Conservation (phyloP, 2,888 invertebrate species). For the Thera britannica region DNA sequence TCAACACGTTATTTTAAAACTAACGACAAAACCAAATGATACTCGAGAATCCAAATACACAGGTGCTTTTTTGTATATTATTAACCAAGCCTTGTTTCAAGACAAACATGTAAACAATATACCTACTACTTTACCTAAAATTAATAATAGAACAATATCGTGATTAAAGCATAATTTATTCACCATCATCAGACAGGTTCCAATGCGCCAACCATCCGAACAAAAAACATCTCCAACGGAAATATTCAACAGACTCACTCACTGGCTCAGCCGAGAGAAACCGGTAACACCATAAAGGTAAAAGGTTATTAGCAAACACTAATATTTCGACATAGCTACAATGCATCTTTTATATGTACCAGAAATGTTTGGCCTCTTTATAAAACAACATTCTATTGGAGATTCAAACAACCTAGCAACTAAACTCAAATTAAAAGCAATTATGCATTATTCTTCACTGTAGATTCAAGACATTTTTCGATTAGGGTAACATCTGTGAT, state of each 20-base stretch:
- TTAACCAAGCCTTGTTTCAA: not conserved
- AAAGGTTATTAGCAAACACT: slow-evolving; percentile 72
- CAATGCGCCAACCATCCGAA: slow-evolving; percentile 59
- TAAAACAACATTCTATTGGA: slow-evolving; percentile 13
- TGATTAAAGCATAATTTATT: slow-evolving; percentile 57
- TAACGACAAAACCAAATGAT: slow-evolving; percentile 1
- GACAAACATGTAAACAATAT: slow-evolving; percentile 9
- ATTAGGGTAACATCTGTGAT: too few species aligned
- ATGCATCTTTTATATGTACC: slow-evolving; percentile 31
- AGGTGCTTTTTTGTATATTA: not conserved
- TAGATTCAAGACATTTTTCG: too few species aligned
- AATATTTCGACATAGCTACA: slow-evolving; percentile 54
- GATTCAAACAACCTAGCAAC: slow-evolving; percentile 1
- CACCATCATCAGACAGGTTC: slow-evolving; percentile 70
- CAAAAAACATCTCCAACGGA: slow-evolving; percentile 67
- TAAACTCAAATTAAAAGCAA: not conserved
- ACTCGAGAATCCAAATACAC: not conserved
- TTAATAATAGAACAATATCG: slow-evolving; percentile 50
- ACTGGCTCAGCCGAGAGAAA: slow-evolving; percentile 63
- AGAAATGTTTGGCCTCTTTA: slow-evolving; percentile 25
- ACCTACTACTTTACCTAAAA: slow-evolving; percentile 11
- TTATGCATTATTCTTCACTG: not conserved
- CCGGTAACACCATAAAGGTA: slow-evolving; percentile 71
- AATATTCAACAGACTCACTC: slow-evolving; percentile 63
- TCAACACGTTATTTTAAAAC: not conserved